Evolutionary conservation across 2,113 vertebrate genomes (phyloP), one percentile per base, ranked within the genome.

Genomic region (Atherinomorus stipes): DNA sequence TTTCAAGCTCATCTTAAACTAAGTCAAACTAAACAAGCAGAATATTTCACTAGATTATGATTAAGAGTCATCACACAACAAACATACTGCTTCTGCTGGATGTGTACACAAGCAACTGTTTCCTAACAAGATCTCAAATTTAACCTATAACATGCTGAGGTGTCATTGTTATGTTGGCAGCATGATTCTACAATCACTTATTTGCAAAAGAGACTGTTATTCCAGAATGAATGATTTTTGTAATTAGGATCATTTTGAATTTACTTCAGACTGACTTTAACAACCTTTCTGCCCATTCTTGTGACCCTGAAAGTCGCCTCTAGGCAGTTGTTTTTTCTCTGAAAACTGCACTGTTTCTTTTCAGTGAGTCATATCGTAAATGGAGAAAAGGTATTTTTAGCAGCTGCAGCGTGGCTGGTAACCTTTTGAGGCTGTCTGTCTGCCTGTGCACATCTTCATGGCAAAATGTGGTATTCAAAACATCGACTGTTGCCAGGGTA

Each of bases 301-400:
- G 37, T 52, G 47, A 52, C 51, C 16, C 21, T 19, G 1, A 58
- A 23, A 37, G 59, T 61, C 25, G 16, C 15, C 25, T 22, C 37
- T n/a, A 44, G 34, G 16, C 54, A 23, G 44, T 15, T 34, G 34
- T 51, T 12, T 47, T 21, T 11, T 13, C 28, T 68, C 26, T 21
- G 40, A 40, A 21, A 68, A 68, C 45, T 57, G 65, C 4, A 22
- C 19, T 23, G 40, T 57, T 47, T n/a, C 65, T 68, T 45, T 34
- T 11, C 21, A 11, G 49, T 68, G 52, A 68, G 52, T 45, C 40
- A 68, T 1, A 47, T 25, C 28, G 11, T 34, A 34, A 34, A 34
- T 34, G 23, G 51, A 28, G 40, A 26, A 42, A 53, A 54, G 0
- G 9, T 2, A 19, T 21, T 0, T 21, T 42, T 54, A 42, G 4